phyloP scores from a whole-genome alignment of 1,140 invertebrate genomes.

The Chrysomallon squamiferum region DNA sequence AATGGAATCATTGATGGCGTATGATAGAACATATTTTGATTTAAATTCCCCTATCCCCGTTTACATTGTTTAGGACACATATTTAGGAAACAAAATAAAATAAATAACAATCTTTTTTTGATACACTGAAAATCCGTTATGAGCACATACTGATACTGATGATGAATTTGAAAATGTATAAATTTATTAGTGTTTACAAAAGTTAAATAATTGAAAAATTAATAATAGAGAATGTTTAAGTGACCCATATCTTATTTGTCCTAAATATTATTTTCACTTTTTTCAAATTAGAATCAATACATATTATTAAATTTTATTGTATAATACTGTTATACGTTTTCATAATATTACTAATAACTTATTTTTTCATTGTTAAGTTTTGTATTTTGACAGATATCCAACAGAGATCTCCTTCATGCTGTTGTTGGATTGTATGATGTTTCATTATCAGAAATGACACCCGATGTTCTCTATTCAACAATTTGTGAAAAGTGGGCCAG shows the following conservation, averaged over 20 bases:
- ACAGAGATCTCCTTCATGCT: slow-evolving; percentile 62
- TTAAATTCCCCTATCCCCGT: background rate
- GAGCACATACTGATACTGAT: too few species aligned
- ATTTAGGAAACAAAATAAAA: background rate
- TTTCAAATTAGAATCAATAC: too few species aligned
- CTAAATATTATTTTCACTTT: too few species aligned
- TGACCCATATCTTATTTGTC: too few species aligned
- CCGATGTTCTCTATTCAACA: slow-evolving; percentile 60
- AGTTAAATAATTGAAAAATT: too few species aligned
- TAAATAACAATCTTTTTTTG: background rate
- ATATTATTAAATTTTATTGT: too few species aligned
- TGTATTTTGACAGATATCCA: slow-evolving; percentile 49
- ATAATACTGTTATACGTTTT: too few species aligned
- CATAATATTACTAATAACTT: too few species aligned
- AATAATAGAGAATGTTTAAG: too few species aligned
- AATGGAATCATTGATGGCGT: slow-evolving; percentile 51
- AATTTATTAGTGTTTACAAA: too few species aligned
- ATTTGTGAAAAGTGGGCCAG: slow-evolving; percentile 62
- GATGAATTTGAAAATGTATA: too few species aligned
- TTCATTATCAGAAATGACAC: slow-evolving; percentile 59
- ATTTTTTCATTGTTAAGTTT: background rate
- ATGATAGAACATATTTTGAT: slow-evolving; percentile 6
- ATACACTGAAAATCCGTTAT: too few species aligned
- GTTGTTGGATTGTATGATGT: slow-evolving; percentile 62
- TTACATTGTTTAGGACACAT: background rate